Percentiles rank a stretch among this genome's conserved stretches.
These are phyloP conservation scores for Trichonephila clavipes DNA, from an alignment of 1,140 invertebrate genomes.

Conservation along the genomic window DNA sequence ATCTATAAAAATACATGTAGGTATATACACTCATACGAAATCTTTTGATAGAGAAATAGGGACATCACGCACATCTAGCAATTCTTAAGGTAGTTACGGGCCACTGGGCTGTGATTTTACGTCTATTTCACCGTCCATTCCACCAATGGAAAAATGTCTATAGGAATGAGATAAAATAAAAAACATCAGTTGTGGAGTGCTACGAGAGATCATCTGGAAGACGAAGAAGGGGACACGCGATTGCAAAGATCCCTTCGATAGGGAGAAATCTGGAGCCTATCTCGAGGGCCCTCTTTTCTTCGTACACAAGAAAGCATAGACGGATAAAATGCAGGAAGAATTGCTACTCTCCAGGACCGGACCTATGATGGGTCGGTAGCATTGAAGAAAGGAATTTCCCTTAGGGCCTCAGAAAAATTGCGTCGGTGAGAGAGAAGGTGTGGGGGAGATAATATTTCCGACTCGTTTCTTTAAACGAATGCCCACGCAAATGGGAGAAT, in stretches of 20 bases:
- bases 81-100: background rate
- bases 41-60: too few relatives aligned
- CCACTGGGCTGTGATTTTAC: conserved; percentile 22
- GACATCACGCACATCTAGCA: too few relatives aligned
- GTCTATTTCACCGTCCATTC: conserved; percentile 29
- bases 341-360: conserved; percentile 1
- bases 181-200: background rate
- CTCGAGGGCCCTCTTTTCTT: conserved; percentile 36
- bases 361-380: conserved; percentile 32
- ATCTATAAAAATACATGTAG: too few relatives aligned
- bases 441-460: background rate
- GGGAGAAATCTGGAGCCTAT: background rate
- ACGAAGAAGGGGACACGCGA: conserved; percentile 9
- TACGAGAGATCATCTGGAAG: background rate
- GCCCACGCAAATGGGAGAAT: background rate
- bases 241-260: background rate
- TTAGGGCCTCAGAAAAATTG: background rate
- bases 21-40: too few relatives aligned
- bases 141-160: background rate
- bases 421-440: background rate
- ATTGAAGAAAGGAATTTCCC: background rate
- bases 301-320: conserved; percentile 1
- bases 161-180: too few relatives aligned
- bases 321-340: conserved; percentile 23
- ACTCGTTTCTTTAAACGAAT: background rate